Conservation (phyloP, 2,113 vertebrate species). For the cat (Felis catus) region F.catus_Fca126_mat1.0 CM031412.1:193636001-193636500, state of each 20-base stretch:
- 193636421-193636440: background rate
- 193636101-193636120: background rate
- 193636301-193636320: background rate
- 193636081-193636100: background rate
- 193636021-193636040: background rate
- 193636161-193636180: background rate
- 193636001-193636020: background rate
- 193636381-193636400: background rate
- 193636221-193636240: background rate
- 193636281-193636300: background rate
- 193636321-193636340: background rate
- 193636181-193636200: background rate
- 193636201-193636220: background rate
- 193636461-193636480: background rate
- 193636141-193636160: background rate
- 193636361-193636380: background rate
- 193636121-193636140: background rate
- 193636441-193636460: background rate
- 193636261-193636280: background rate
- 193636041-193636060: background rate
- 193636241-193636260: background rate
- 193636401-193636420: background rate
- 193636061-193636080: background rate
- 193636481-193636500: background rate
- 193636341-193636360: background rate